Conservation (phyloP, 2,113 vertebrate species). For the Carettochelys insculpta region DNA sequence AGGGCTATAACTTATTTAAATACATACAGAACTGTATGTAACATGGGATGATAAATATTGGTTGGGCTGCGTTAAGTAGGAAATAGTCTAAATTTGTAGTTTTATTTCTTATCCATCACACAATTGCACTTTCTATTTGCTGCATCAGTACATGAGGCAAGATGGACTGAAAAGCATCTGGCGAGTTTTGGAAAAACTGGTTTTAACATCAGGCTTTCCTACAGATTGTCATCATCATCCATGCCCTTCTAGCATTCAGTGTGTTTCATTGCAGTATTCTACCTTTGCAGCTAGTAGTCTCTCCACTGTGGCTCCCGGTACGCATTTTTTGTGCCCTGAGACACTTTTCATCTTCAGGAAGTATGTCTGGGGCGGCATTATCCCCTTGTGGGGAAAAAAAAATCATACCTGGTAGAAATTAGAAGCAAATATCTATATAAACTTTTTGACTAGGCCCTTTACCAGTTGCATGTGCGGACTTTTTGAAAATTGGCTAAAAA, state of each 20-base stretch:
- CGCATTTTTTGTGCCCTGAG: not conserved
- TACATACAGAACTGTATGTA: not conserved
- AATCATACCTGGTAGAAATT: not conserved
- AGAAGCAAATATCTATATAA: not conserved
- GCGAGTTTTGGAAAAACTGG: not conserved
- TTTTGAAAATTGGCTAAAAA: not conserved
- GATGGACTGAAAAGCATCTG: not conserved
- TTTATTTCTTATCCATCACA: not conserved
- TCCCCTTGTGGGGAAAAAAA: too few relatives aligned
- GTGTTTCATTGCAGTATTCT: not conserved
- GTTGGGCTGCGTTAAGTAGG: not conserved
- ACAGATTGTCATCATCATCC: not conserved
- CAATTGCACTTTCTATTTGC: not conserved
- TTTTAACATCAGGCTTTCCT: not conserved
- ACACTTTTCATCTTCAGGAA: not conserved
- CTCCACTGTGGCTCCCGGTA: not conserved
- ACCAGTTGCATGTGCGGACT: not conserved
- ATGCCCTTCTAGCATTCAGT: not conserved
- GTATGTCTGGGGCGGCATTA: not conserved
- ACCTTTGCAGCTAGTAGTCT: not conserved
- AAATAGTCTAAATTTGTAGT: not conserved
- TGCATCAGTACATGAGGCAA: not conserved
- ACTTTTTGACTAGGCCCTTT: not conserved
- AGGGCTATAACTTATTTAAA: slow-evolving; percentile 5
- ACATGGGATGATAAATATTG: not conserved